Conservation (phyloP, 2,888 invertebrate genomes). For the Mimas tiliae region DNA sequence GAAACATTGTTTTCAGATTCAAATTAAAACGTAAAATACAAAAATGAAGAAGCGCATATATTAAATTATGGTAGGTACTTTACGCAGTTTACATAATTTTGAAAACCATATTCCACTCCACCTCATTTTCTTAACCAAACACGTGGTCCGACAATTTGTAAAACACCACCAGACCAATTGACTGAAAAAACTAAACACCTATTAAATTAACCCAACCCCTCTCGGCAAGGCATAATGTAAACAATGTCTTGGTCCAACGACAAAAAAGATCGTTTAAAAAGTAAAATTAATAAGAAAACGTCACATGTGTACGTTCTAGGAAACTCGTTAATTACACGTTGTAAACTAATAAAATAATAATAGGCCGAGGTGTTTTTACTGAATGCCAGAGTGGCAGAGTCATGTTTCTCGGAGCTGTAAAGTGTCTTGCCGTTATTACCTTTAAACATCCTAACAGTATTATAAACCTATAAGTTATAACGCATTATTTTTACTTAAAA, state of each 20-base stretch:
- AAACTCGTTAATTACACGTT: slow-evolving; percentile 72
- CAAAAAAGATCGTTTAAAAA: slow-evolving; percentile 59
- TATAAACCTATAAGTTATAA: neutral
- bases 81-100: neutral
- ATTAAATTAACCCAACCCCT: slow-evolving; percentile 38
- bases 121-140: slow-evolving; percentile 25
- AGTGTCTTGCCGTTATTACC: slow-evolving; percentile 4
- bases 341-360: slow-evolving; percentile 73
- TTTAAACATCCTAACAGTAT: neutral
- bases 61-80: too few relatives aligned
- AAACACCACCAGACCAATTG: slow-evolving; percentile 19
- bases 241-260: slow-evolving; percentile 55
- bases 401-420: slow-evolving; percentile 16
- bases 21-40: too few relatives aligned
- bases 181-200: slow-evolving; percentile 33
- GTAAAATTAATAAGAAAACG: slow-evolving; percentile 53
- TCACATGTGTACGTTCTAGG: slow-evolving; percentile 61
- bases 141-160: slow-evolving; percentile 26
- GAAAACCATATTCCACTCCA: neutral
- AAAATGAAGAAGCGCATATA: too few relatives aligned
- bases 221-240: slow-evolving; percentile 45
- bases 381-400: slow-evolving; percentile 32
- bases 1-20: too few relatives aligned
- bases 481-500: too few relatives aligned
- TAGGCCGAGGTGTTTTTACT: slow-evolving; percentile 27